Evolutionary conservation across 2,113 vertebrate genomes (phyloP).

Genomic region (Epinephelus moara): DNA sequence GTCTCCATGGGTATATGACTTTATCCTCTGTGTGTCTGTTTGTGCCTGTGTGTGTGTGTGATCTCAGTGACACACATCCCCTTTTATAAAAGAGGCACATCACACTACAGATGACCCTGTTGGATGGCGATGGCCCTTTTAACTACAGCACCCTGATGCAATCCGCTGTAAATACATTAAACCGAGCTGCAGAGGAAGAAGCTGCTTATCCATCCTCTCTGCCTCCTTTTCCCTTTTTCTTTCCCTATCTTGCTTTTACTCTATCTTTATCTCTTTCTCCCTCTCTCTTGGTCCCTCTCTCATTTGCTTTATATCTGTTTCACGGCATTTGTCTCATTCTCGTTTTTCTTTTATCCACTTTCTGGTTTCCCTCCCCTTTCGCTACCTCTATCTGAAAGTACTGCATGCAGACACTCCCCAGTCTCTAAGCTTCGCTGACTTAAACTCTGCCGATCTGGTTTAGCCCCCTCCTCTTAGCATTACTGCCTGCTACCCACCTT

Average conservation of each 20-base stretch:
- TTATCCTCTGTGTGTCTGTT: slow-evolving; percentile 16
- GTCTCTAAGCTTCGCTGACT: slow-evolving; percentile 21
- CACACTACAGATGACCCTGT: slow-evolving; percentile 76
- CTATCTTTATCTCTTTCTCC: slow-evolving; percentile 28
- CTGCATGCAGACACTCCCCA: slow-evolving; percentile 26
- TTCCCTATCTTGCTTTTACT: slow-evolving; percentile 22
- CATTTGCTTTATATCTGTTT: slow-evolving; percentile 41
- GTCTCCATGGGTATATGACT: slow-evolving; percentile 45
- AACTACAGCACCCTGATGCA: slow-evolving; percentile 72
- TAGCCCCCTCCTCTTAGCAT: background rate
- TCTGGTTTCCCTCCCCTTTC: slow-evolving; percentile 46
- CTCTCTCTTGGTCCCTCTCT: slow-evolving; percentile 9
- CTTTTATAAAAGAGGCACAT: slow-evolving; percentile 55
- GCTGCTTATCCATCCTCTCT: slow-evolving; percentile 66
- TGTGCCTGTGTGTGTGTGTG: slow-evolving; percentile 41
- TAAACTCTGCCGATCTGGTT: slow-evolving; percentile 27
- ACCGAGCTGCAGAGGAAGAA: slow-evolving; percentile 69
- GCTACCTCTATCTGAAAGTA: slow-evolving; percentile 55
- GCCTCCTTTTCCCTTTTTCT: slow-evolving; percentile 28
- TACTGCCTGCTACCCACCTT: slow-evolving; percentile 35
- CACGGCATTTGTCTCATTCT: slow-evolving; percentile 43
- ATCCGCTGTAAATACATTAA: slow-evolving; percentile 78
- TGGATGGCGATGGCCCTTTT: slow-evolving; percentile 69
- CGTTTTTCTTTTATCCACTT: slow-evolving; percentile 38
- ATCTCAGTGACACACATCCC: slow-evolving; percentile 51